Evolutionary conservation across 2,113 vertebrate species (phyloP), one percentile per base, ranked within the genome.

Genomic region (Lamprologus sp.): DNA sequence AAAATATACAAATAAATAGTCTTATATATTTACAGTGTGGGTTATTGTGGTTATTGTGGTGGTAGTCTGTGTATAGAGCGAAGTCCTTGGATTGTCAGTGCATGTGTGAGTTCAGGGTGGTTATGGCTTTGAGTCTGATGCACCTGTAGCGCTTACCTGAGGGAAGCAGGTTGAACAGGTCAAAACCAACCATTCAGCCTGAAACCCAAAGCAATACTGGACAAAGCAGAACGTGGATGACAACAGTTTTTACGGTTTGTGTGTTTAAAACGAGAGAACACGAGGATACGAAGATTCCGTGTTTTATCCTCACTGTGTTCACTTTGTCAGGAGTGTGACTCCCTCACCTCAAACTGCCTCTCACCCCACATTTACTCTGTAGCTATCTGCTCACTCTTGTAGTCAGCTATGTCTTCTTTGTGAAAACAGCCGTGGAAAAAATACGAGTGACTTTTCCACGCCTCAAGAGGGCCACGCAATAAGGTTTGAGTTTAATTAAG

Each of bases 401-500:
- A 40, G 7, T 0, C 9, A 13, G 33, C 33, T 40, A 40, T 21
- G 10, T 68, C 63, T 40, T 68, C 1, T 68, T 68, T 1, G 33
- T 60, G 28, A 6, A 15, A 56, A 56, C 23, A 56, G 21, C 12
- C 7, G 23, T 63, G 58, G 0, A 23, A 19, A 68, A 70, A 26
- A 15, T 23, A 23, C 37, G 3, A 2, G 23, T 75, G 23, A 28
- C 42, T 47, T 75, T 75, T 75, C 4, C 37, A 75, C 23, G 21
- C 4, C 1, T 75, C 40, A 19, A 42, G 6, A 28, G 40, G 23
- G 1, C 14, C 26, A 7, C 23, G 10, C 70, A 49, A 49, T 73
- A 37, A 31, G 81, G 60, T 82, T 82, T 73, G 45, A 9, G 37
- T 85, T 73, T 91, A 81, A 93, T 93, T 90, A 90, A 63, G 37